These are phyloP conservation scores for Cariama cristata DNA, from an alignment of 2,113 vertebrate genomes.

Conservation along the genomic window DNA sequence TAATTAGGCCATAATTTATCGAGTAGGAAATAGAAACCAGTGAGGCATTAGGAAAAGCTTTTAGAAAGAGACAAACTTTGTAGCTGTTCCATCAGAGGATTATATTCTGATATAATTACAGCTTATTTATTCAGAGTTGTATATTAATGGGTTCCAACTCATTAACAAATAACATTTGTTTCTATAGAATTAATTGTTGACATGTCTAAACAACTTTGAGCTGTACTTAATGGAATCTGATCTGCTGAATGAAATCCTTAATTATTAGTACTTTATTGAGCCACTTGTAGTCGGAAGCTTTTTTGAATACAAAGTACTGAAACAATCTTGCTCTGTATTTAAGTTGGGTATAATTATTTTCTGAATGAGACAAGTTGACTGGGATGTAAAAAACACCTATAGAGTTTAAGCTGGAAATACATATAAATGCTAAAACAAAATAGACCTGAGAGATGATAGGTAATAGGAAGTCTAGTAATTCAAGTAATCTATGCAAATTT, in stretches of 20 bases:
- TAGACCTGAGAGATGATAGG: not conserved
- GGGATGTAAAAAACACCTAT: not conserved
- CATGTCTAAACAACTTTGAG: conserved; percentile 21
- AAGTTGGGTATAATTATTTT: not conserved
- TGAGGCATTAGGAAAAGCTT: conserved; percentile 28
- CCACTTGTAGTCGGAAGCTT: not conserved
- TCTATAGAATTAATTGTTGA: conserved; percentile 1
- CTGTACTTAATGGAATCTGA: not conserved
- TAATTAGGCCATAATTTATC: conserved; percentile 59
- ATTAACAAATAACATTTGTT: conserved; percentile 30
- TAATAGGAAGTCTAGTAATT: not conserved
- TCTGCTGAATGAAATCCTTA: conserved; percentile 24
- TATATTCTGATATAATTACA: conserved; percentile 27
- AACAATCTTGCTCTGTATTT: not conserved
- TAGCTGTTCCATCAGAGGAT: not conserved
- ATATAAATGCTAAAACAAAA: not conserved
- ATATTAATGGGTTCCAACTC: not conserved
- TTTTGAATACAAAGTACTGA: not conserved
- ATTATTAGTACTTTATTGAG: not conserved
- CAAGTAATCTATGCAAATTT: not conserved
- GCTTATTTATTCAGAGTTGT: not conserved
- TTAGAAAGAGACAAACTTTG: conserved; percentile 16
- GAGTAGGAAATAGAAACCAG: conserved; percentile 22
- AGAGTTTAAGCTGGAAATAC: not conserved
- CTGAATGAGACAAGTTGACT: not conserved